phyloP scores from a whole-genome alignment of 2,797 vertebrate species.

The Amblyraja radiata region DNA sequence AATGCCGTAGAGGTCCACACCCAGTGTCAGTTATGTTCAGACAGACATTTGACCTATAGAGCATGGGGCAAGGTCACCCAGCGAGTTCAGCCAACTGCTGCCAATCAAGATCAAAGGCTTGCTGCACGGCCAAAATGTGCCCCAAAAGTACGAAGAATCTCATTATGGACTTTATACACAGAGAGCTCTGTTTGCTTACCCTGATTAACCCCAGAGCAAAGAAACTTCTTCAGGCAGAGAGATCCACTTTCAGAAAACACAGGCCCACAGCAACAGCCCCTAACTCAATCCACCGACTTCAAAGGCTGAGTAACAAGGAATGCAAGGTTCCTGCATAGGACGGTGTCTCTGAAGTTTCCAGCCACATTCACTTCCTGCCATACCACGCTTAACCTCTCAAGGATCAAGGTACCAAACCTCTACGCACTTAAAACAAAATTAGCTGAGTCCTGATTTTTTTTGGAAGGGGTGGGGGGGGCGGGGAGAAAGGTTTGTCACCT shows the following conservation, averaged over 20 bases:
- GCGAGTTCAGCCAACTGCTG: constrained; percentile 57
- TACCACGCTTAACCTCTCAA: constrained; percentile 3
- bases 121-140: constrained; percentile 58
- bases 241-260: constrained; percentile 68
- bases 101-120: constrained; percentile 63
- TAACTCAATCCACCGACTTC: constrained; percentile 70
- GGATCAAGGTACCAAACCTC: not conserved
- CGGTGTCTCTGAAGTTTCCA: constrained; percentile 40
- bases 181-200: constrained; percentile 66
- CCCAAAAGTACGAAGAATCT: constrained; percentile 61
- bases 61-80: constrained; percentile 53
- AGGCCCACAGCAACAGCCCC: constrained; percentile 71
- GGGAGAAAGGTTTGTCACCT: not conserved
- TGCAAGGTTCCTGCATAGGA: constrained; percentile 73
- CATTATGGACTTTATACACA: constrained; percentile 63
- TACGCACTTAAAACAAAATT: not conserved
- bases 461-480: no score
- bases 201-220: constrained; percentile 74
- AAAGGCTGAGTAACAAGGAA: constrained; percentile 72
- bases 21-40: constrained; percentile 46
- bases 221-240: constrained; percentile 68
- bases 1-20: constrained; percentile 38
- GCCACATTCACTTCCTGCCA: constrained; percentile 24
- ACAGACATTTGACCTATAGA: constrained; percentile 48
- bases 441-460: not conserved